phyloP scores from a whole-genome alignment of 2,113 vertebrate genomes.

The Dermatemys mawii region DNA sequence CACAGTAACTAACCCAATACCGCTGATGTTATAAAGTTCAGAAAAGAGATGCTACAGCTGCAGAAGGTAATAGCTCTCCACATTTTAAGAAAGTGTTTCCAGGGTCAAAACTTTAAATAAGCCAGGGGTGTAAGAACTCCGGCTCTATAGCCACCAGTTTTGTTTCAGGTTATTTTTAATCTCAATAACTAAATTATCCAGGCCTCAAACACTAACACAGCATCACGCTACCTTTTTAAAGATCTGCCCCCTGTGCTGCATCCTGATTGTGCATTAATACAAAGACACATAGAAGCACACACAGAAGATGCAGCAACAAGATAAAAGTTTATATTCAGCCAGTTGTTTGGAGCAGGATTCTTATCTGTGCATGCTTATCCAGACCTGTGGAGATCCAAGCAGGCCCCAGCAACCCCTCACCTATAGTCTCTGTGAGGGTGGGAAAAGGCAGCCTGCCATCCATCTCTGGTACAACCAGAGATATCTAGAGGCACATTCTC shows the following conservation, averaged over 20 bases:
- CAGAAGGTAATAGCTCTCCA: background rate
- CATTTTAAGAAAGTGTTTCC: background rate
- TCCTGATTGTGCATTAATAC: background rate
- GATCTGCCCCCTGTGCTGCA: background rate
- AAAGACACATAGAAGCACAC: background rate
- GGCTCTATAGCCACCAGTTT: background rate
- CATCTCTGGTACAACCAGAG: background rate
- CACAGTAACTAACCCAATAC: background rate
- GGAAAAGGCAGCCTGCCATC: background rate
- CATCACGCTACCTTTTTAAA: background rate
- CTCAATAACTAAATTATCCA: background rate
- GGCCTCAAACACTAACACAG: background rate
- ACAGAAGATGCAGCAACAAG: background rate
- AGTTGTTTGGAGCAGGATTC: background rate
- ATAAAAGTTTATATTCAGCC: background rate
- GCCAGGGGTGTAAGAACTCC: background rate
- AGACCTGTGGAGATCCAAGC: accelerated
- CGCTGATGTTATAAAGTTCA: background rate
- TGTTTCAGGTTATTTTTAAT: background rate
- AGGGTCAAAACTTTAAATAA: background rate
- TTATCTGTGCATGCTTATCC: accelerated
- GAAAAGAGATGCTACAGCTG: background rate
- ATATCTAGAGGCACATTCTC: background rate
- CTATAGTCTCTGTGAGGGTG: background rate
- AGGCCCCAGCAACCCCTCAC: background rate